These are phyloP conservation scores for Sternarchorhynchus goeldii DNA, from an alignment of 2,797 vertebrate genomes.

Conservation along the genomic window DNA sequence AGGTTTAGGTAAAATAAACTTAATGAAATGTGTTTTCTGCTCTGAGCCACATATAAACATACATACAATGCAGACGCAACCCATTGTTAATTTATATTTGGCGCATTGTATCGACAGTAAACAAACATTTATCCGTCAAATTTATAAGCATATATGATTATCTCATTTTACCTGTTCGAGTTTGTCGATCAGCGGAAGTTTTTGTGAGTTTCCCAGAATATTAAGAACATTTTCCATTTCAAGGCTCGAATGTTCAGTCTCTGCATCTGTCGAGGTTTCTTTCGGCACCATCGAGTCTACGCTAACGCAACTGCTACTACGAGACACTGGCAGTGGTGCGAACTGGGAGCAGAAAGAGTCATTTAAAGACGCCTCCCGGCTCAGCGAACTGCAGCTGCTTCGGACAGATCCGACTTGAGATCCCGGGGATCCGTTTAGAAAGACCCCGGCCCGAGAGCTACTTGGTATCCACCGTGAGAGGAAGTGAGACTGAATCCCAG, in stretches of 20 bases:
- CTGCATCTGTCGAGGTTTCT: slow-evolving; percentile 15
- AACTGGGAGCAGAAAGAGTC: slow-evolving; percentile 72
- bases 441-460: slow-evolving; percentile 83
- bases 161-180: slow-evolving; percentile 82
- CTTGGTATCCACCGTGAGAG: slow-evolving; percentile 79
- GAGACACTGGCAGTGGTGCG: slow-evolving; percentile 70
- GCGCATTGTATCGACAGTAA: no score
- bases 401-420: slow-evolving; percentile 61
- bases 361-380: slow-evolving; percentile 55
- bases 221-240: slow-evolving; percentile 57
- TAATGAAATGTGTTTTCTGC: no score
- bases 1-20: no score
- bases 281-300: slow-evolving; percentile 63
- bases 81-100: no score
- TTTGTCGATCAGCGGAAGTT: slow-evolving; percentile 77
- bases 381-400: slow-evolving; percentile 49
- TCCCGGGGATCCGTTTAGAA: slow-evolving; percentile 74
- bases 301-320: slow-evolving; percentile 75
- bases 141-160: not conserved
- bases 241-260: slow-evolving; percentile 29
- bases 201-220: slow-evolving; percentile 54
- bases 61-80: no score
- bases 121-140: not conserved
- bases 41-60: no score
- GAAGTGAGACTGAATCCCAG: slow-evolving; percentile 75